Evolutionary conservation across 1,140 invertebrate genomes (phyloP), one percentile per base, ranked within the genome.

Genomic region (Pogonus chalceus): DNA sequence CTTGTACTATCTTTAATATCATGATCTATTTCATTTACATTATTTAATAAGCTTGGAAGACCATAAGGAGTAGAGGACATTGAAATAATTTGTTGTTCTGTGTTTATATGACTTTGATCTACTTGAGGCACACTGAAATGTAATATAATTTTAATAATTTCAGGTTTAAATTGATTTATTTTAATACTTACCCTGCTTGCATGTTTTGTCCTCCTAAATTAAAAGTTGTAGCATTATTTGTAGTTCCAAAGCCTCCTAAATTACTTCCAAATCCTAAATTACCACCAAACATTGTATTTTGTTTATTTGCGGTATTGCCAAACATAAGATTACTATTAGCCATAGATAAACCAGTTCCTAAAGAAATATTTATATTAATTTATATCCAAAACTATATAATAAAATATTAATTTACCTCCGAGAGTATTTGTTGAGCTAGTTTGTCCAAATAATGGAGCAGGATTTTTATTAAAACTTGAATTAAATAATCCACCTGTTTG

Each of bases 31-130:
- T 43, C 37, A 18, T 7, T 4, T 16, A 43, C 37, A 43, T 43
- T 43, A 18, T 43, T 43, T 3, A 43, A 16, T 10, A 43, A 16
- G 18, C 18, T 43, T 3, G 9, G 18, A 16, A 43, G 9, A n/a
- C 87, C 87, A 61, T 85, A 90, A 1, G 87, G 87, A 7, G 83
- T 81, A 1, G 80, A 79, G 2, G 83, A 79, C 7, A 88, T 71
- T 7, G 82, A 77, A 43, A 84, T 65, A 48, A 87, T 79, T 65
- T 85, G 84, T 58, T 85, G 82, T 65, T 43, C 37, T 12, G 3
- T 18, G 18, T 3, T 43, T 12, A 18, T 9, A 10, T 43, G 37
- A 18, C 18, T 43, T 18, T 7, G 37, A 52, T 22, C 2, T 35
- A 26, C 26, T 35, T 14, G 7, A 31, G 26, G 26, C 4, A 31